phyloP scores from a whole-genome alignment of 2,113 vertebrate species.

The Glaucidium brasilianum region DNA sequence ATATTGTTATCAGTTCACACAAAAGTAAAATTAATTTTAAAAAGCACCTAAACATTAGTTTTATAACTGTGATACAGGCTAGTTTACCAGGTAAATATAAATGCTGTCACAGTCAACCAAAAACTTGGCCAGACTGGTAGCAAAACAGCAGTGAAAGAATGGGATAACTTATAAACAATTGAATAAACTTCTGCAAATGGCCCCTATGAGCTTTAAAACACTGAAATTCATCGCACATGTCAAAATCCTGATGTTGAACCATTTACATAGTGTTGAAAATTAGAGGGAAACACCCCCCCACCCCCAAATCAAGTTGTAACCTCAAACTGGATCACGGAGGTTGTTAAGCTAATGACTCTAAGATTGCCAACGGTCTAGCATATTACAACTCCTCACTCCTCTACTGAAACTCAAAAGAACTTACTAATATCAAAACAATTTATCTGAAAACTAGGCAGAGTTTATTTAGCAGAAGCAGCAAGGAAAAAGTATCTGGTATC shows the following conservation, averaged over 20 bases:
- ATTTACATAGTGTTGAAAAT: not conserved
- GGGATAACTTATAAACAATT: not conserved
- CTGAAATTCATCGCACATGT: not conserved
- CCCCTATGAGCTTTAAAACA: not conserved
- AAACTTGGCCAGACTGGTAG: not conserved
- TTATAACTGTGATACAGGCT: not conserved
- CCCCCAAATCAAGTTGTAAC: constrained; percentile 45
- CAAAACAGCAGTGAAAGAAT: not conserved
- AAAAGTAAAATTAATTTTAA: not conserved
- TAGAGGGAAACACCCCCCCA: too few species aligned
- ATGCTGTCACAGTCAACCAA: not conserved
- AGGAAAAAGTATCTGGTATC: constrained; percentile 11
- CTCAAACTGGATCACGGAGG: constrained; percentile 16
- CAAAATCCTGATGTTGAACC: constrained; percentile 26
- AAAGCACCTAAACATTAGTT: not conserved
- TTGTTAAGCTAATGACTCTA: constrained; percentile 28
- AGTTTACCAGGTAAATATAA: not conserved
- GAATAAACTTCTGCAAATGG: not conserved
- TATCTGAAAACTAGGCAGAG: constrained; percentile 49
- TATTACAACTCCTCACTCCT: constrained; percentile 10
- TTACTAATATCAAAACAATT: constrained; percentile 29
- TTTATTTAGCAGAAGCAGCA: constrained; percentile 22
- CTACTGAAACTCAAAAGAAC: constrained; percentile 42
- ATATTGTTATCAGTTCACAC: not conserved
- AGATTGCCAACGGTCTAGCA: constrained; percentile 13